phyloP scores from a whole-genome alignment of 2,797 vertebrate species.

The Peromyscus melanophrys region DNA sequence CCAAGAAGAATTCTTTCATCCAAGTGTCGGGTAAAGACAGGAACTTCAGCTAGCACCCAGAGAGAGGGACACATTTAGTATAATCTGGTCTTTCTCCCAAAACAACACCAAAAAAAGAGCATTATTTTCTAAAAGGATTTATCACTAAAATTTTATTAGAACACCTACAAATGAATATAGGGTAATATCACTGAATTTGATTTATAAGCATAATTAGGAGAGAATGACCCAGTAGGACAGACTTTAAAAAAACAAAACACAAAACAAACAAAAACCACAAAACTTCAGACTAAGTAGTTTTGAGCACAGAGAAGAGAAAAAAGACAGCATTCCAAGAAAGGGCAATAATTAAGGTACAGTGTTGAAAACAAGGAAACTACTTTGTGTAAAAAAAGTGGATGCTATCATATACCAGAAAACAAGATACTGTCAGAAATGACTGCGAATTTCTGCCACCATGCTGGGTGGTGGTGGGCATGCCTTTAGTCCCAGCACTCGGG shows the following conservation, averaged over 20 bases:
- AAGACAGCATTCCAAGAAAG: background rate
- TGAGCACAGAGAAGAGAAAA: background rate
- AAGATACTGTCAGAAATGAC: background rate
- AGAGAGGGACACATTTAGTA: conserved; percentile 84
- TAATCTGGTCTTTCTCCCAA: conserved; percentile 65
- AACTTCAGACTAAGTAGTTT: conserved; percentile 1
- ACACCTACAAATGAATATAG: conserved; percentile 45
- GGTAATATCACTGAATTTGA: conserved; percentile 37
- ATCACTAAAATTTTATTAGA: conserved; percentile 65
- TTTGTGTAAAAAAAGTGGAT: background rate
- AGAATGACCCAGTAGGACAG: background rate
- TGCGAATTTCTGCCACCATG: background rate
- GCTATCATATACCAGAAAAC: background rate
- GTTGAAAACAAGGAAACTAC: background rate
- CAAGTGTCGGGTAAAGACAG: conserved; percentile 98
- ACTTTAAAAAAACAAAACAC: background rate
- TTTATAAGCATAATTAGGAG: conserved; percentile 44
- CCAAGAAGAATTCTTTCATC: conserved; percentile 99
- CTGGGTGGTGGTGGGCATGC: too few species aligned
- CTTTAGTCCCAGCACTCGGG: too few species aligned
- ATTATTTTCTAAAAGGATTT: conserved; percentile 49
- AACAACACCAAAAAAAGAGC: conserved; percentile 67
- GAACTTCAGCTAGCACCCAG: conserved; percentile 94
- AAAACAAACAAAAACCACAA: background rate
- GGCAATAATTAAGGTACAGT: background rate